These are phyloP conservation scores for Channa argus DNA, from an alignment of 2,113 vertebrate genomes.

Conservation along the genomic window DNA sequence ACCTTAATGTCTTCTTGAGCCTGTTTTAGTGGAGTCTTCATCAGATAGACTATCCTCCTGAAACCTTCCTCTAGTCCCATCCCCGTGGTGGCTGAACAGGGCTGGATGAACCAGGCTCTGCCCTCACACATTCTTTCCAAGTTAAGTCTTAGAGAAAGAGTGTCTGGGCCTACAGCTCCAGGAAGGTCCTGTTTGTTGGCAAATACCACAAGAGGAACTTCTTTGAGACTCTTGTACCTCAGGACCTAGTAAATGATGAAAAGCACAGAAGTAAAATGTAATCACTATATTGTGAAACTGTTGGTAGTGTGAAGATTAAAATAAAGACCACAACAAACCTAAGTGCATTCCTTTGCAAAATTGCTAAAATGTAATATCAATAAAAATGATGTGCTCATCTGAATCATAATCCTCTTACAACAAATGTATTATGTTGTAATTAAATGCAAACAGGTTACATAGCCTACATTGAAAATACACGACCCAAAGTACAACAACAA, in stretches of 20 bases:
- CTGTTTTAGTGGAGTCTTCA: conserved; percentile 79
- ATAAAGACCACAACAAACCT: too few species aligned
- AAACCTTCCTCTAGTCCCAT: conserved; percentile 86
- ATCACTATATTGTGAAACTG: not conserved
- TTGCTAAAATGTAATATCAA: too few species aligned
- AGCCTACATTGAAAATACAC: too few species aligned
- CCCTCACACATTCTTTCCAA: conserved; percentile 84
- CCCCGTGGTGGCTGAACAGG: conserved; percentile 87
- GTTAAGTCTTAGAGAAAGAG: conserved; percentile 84
- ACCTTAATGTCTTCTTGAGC: conserved; percentile 70
- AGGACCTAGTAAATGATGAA: conserved; percentile 65
- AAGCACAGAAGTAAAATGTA: not conserved
- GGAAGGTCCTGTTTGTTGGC: conserved; percentile 92
- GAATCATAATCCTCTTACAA: too few species aligned
- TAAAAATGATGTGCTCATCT: too few species aligned
- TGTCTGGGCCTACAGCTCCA: conserved; percentile 81
- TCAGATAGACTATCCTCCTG: conserved; percentile 80
- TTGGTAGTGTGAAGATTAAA: too few species aligned
- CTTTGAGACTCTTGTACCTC: conserved; percentile 79
- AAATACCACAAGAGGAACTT: conserved; percentile 85
- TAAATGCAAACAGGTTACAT: too few species aligned
- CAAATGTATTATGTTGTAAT: too few species aligned
- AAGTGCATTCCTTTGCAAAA: too few species aligned
- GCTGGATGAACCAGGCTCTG: conserved; percentile 91
- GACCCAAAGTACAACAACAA: too few species aligned